Evolutionary conservation across 2,888 invertebrate genomes (phyloP), one percentile per base, ranked within the genome.

Genomic region (Drosophila pseudotakahashii): DNA sequence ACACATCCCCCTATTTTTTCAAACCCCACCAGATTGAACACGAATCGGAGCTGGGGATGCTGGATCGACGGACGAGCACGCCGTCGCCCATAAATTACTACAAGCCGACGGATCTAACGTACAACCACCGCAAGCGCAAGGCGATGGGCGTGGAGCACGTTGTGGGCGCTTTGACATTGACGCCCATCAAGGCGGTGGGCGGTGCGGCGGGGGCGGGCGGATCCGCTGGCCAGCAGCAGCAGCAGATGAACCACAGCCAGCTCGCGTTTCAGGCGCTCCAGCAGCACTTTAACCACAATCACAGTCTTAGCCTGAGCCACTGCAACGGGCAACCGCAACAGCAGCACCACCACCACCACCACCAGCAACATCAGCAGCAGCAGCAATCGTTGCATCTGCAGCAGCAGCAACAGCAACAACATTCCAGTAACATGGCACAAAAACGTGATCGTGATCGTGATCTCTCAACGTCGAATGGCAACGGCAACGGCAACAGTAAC

Each of bases 351-450:
- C 61, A 50, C 10, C 70, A 76, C 0, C 73, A 66, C 1, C 77
- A 76, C 10, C 73, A 41, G 10, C 39, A 14, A 14, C 39, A 39
- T 14, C 39, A 78, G 1, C 75, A 79, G 7, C 76, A 72, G 10
- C 72, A 75, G 9, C 76, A 83, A 4, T 32, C 59, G 57, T 36
- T 60, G 10, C 74, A 80, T 39, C 37, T 51, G 48, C 61, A 70
- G 10, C 73, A 76, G 53, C 77, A 88, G 48, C 61, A 70, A 11
- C 73, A 76, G 53, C 77, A 88, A 70, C 81, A 86, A 89, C 89
- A 89, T 86, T 89, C 89, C 89, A 88, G 78, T 76, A 81, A 82
- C 83, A 88, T 85, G 81, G 81, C 82, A 85, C 89, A 85, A 83
- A 83, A 83, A 83, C 82, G 82, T 82, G 82, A 82, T 86, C 81